A percentile compares a stretch with the other conserved stretches of the same genome.
These are phyloP conservation scores for Plagodis dolabraria DNA, from an alignment of 2,888 invertebrate genomes.

Conservation along the genomic window DNA sequence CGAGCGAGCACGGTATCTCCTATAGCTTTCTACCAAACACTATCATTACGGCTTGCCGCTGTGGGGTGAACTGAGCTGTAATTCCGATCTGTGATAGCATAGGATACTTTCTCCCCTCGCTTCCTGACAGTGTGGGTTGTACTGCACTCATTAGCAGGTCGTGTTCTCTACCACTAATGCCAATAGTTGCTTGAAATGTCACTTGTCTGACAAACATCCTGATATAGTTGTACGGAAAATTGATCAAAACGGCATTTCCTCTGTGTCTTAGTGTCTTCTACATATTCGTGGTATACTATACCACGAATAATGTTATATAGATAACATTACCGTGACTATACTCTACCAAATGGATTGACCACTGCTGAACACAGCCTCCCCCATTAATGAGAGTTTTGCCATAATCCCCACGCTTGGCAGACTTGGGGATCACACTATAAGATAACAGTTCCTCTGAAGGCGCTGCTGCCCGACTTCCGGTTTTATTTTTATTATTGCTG, in stretches of 20 bases:
- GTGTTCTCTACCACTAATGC: slow-evolving; percentile 29
- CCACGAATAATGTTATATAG: no score
- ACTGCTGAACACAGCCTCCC: no score
- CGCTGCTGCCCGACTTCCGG: no score
- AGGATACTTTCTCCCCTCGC: slow-evolving; percentile 33
- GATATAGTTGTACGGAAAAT: background rate
- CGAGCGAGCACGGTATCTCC: slow-evolving; percentile 14
- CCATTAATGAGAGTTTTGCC: no score
- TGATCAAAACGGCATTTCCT: background rate
- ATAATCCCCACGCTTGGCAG: no score
- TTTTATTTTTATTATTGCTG: no score
- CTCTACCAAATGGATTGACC: no score
- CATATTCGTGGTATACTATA: no score
- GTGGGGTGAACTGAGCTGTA: slow-evolving; percentile 49
- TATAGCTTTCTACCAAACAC: slow-evolving; percentile 62
- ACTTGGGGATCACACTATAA: no score
- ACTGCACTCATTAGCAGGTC: slow-evolving; percentile 17
- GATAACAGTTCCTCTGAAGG: no score
- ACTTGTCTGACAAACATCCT: slow-evolving; percentile 3
- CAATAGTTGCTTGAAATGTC: slow-evolving; percentile 5
- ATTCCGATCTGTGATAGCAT: slow-evolving; percentile 57
- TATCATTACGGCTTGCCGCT: slow-evolving; percentile 52
- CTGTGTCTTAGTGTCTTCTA: no score
- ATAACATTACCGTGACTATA: no score
- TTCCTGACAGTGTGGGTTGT: slow-evolving; percentile 27